phyloP scores from a whole-genome alignment of 1,140 invertebrate genomes.

The Trissolcus basalis region DNA sequence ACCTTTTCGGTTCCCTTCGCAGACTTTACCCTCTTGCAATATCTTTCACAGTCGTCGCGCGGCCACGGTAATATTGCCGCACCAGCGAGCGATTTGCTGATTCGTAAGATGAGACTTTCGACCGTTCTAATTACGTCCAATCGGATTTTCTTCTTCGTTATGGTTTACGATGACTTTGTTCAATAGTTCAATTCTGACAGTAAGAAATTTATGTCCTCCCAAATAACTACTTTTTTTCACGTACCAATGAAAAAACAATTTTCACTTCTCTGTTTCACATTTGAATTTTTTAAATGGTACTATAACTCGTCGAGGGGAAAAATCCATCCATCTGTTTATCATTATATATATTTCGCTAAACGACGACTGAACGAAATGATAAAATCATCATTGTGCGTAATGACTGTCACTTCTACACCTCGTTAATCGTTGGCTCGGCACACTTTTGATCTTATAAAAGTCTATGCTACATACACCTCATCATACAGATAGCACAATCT shows the following conservation, averaged over 20 bases:
- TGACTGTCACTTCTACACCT: constrained; percentile 55
- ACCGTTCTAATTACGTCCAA: constrained; percentile 65
- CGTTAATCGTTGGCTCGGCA: constrained; percentile 46
- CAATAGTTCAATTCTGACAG: constrained; percentile 24
- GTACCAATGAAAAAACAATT: too few relatives aligned
- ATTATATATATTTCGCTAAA: constrained; percentile 23
- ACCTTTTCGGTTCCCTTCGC: constrained; percentile 25
- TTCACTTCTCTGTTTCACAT: too few relatives aligned
- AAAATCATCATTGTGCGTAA: constrained; percentile 53
- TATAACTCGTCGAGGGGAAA: too few relatives aligned
- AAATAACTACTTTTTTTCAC: too few relatives aligned
- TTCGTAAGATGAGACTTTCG: constrained; percentile 66
- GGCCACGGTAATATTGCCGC: constrained; percentile 65
- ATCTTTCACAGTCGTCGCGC: constrained; percentile 67
- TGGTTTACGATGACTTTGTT: constrained; percentile 38
- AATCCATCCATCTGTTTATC: neutral
- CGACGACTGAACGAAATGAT: constrained; percentile 40
- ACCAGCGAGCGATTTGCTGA: constrained; percentile 60
- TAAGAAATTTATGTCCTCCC: too few relatives aligned
- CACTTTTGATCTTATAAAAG: constrained; percentile 54
- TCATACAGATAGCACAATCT: constrained; percentile 51
- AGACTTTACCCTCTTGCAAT: constrained; percentile 64
- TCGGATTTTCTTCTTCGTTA: constrained; percentile 44
- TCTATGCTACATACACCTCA: constrained; percentile 28
- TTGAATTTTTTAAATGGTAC: too few relatives aligned